These are phyloP conservation scores for Macaca mulatta DNA, from an alignment of 2,113 vertebrate species.

Conservation along the genomic window DNA sequence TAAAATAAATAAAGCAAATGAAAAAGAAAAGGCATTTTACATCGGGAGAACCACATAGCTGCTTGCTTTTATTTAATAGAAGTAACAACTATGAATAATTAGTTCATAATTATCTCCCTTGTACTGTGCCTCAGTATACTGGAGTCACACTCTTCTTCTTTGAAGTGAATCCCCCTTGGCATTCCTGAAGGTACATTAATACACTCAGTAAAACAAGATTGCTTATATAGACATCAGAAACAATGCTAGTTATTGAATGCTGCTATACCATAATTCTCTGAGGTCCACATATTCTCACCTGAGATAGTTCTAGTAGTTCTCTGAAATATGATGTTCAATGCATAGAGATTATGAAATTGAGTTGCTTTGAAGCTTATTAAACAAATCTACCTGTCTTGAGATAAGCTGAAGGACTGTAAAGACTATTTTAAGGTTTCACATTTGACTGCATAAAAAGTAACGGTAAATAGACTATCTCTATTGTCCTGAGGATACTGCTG, in stretches of 20 bases:
- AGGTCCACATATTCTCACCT: not conserved
- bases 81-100: not conserved
- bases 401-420: constrained; percentile 45
- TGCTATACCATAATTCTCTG: not conserved
- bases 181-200: not conserved
- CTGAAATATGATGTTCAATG: constrained; percentile 15
- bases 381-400: constrained; percentile 43
- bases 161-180: not conserved
- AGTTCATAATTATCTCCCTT: not conserved
- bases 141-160: not conserved
- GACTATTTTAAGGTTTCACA: not conserved
- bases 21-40: not conserved
- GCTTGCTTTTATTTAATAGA: not conserved
- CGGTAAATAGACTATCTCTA: not conserved
- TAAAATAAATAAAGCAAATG: not conserved
- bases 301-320: not conserved
- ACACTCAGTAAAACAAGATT: constrained; percentile 43
- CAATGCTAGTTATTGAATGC: not conserved
- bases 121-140: not conserved
- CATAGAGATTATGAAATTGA: constrained; percentile 3
- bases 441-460: not conserved
- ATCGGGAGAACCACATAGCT: not conserved
- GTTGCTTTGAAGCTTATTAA: not conserved
- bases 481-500: constrained; percentile 27
- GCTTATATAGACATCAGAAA: not conserved